Percentiles rank a stretch among this genome's conserved stretches.
Conservation (phyloP, 2,113 vertebrate genomes). For the Myrmophylax atrothorax region DNA sequence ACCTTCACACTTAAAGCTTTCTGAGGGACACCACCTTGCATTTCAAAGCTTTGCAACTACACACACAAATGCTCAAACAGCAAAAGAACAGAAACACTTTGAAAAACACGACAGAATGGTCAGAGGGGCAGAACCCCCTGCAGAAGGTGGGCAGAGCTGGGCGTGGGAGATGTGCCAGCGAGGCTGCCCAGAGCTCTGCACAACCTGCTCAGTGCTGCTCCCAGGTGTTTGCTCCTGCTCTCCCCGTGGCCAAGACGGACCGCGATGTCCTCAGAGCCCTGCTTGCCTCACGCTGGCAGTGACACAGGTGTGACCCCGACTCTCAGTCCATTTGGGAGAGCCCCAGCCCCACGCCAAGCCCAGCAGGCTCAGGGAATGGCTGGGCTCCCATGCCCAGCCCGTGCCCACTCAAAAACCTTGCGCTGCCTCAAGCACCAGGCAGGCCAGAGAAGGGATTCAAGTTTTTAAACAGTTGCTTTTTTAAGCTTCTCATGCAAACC, state of each 20-base stretch:
- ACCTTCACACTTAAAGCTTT: background rate
- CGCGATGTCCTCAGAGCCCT: background rate
- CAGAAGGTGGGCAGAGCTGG: background rate
- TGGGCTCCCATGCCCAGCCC: rapidly evolving
- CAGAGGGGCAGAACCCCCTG: background rate
- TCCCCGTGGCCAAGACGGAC: rapidly evolving
- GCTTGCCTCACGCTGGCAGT: background rate
- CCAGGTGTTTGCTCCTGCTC: rapidly evolving
- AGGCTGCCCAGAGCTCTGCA: background rate
- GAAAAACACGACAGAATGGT: rapidly evolving
- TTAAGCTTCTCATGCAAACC: background rate
- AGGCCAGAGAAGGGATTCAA: background rate
- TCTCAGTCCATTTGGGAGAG: background rate
- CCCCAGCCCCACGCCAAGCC: background rate
- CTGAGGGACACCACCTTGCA: background rate
- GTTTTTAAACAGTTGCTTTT: background rate
- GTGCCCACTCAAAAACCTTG: background rate
- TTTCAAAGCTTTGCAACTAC: background rate
- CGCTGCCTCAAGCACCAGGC: background rate
- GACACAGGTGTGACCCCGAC: rapidly evolving
- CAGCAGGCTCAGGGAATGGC: no score
- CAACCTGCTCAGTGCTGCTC: background rate
- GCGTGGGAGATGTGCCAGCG: background rate
- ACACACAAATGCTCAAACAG: background rate
- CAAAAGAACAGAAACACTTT: background rate